Evolutionary conservation across 23 tunicate genomes (phyloP), one percentile per base, ranked within the genome.

Genomic region (Halocynthia aurantium): DNA sequence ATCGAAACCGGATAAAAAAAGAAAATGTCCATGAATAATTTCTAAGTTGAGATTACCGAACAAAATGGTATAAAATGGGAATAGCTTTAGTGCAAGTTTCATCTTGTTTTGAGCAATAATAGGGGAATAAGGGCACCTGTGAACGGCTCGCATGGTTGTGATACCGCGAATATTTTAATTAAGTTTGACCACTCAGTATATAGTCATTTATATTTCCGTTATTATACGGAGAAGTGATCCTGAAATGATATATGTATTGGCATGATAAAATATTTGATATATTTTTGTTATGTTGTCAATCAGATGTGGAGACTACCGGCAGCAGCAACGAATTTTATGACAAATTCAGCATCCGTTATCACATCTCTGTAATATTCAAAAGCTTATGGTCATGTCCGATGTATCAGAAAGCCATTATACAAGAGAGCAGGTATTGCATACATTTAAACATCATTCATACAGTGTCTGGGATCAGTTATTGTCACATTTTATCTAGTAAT

Each of bases 241-340:
- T 58, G 63, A 1, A 13, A 58, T 58, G 15, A 13, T 15, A 58
- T 13, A n/a, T n/a, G n/a, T n/a, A 58, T 13, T 13, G 17, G 17
- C 63, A 58, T 13, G 17, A 58, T 13, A 58, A 58, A 58, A 13
- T 58, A 58, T 58, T 58, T 58, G 17, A 13, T 58, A 1, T 58
- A 58, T 13, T 13, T 58, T 1, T 4, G 63, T 58, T 58, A 58
- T 31, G 44, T 58, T 58, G 63, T 13, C 31, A 9, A 20, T 15
- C 17, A 55, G 98, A 93, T 66, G 83, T 93, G 55, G 98, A 93
- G 55, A 84, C 87, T 18, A 93, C 98, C 40, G 98, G 98, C 50
- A 79, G 85, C 40, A 82, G 88, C 77, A 93, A 86, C 65, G 98
- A 93, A 69, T 93, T 93, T 81, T 93, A 93, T 55, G 98, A 93